Base-by-base conservation (phyloP, 2,888 invertebrate genomes). In the Noctuana brunneofusca region DNA sequence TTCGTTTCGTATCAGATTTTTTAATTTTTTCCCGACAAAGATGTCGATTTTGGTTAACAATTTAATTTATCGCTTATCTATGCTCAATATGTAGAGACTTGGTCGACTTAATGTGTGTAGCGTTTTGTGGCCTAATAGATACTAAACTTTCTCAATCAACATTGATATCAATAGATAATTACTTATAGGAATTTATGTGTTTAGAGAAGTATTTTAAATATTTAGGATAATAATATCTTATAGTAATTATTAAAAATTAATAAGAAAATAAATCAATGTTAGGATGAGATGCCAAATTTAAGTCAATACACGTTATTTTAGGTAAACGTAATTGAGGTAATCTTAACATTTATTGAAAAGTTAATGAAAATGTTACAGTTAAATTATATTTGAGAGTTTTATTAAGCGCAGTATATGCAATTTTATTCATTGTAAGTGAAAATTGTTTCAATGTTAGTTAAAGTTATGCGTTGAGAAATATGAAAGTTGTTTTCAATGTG, bases 291-390 rank as follows among this genome's bases (percentile, higher is more conserved):
- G 93, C 93, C 93, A 94, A 94, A 93, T 93, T 89, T 88, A 92
- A 93, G 93, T 93, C 93, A 93, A 93, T 93, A 93, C 93, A 87
- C 87, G 86, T 92, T 92, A 92, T 88, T 89, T 91, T 91, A 93
- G 92, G 92, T 92, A 92, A 92, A 92, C 78, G 79, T 90, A 89
- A 89, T 85, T 88, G 87, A 89, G 81, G 80, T 88, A 89, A 89
- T 87, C 87, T 86, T 89, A 87, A 88, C 89, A 80, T 88, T 88
- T 89, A 89, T 89, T 89, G 78, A 89, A 88, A 87, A 89, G 88
- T 89, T 89, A 80, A 88, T 86, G 79, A 87, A 83, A 89, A 88
- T 90, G 88, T 90, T 89, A 89, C 89, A 89, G 89, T 90, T 90
- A 83, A 89, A 91, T 89, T 91, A 90, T 90, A 90, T 90, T 90